Conservation (phyloP, 2,797 vertebrate species). For the Sternarchorhynchus goeldii region DNA sequence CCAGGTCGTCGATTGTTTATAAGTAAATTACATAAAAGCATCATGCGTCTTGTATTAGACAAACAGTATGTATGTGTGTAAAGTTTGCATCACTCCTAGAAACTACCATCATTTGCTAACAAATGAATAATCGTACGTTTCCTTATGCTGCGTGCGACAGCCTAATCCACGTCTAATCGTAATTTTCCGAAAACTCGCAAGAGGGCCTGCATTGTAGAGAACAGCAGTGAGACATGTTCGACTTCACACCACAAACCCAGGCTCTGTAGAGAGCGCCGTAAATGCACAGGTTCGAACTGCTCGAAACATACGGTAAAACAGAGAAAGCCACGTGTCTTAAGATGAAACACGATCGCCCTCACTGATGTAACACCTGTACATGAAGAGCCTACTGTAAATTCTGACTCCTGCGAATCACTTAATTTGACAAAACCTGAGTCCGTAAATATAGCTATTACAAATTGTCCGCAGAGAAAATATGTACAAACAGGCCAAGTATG, state of each 20-base stretch:
- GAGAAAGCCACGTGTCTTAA: constrained; percentile 20
- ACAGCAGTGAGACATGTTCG: background rate
- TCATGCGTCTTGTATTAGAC: too few relatives aligned
- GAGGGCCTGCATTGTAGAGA: too few relatives aligned
- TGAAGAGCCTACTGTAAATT: background rate
- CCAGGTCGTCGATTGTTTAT: too few relatives aligned
- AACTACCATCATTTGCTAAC: background rate
- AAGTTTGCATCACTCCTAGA: background rate
- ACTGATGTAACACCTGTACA: background rate
- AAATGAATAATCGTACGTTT: background rate
- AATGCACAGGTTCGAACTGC: too few relatives aligned
- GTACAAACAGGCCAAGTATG: too few relatives aligned
- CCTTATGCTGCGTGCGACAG: background rate
- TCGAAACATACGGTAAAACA: too few relatives aligned
- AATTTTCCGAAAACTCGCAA: background rate
- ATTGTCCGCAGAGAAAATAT: background rate
- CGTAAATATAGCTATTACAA: background rate
- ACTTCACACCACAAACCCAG: too few relatives aligned
- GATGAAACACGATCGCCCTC: background rate
- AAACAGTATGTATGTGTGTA: background rate
- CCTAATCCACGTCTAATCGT: background rate
- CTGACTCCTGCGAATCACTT: background rate
- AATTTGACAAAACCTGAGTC: background rate
- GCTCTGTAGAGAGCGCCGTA: too few relatives aligned
- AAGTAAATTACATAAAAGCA: too few relatives aligned